These are phyloP conservation scores for Stylophora pistillata DNA, from an alignment of 64 coral and sea anemone species.

Conservation along the genomic window DNA sequence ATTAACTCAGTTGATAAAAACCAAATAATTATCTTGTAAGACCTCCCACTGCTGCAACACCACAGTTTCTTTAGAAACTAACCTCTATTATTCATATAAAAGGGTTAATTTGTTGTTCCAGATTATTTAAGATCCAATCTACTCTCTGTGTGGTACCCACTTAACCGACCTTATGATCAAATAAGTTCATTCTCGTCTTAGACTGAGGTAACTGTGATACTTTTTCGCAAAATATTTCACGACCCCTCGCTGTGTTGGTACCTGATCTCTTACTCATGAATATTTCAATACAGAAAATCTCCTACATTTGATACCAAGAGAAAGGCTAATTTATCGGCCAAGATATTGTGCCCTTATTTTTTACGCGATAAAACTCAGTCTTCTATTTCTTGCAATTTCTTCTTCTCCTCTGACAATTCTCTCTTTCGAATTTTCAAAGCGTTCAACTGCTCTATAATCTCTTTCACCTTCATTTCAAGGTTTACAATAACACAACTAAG, in stretches of 20 bases:
- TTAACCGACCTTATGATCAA: too few species aligned
- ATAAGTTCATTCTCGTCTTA: too few species aligned
- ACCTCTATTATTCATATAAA: too few species aligned
- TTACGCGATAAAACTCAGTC: not conserved
- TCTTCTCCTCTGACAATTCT: not conserved
- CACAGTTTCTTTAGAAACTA: too few species aligned
- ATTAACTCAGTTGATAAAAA: too few species aligned
- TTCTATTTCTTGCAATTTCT: not conserved
- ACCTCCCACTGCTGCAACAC: too few species aligned
- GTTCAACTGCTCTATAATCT: conserved; percentile 50
- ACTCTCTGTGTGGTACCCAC: too few species aligned
- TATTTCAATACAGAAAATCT: conserved; percentile 2
- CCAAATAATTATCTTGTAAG: too few species aligned
- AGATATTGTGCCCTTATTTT: not conserved
- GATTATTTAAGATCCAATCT: too few species aligned
- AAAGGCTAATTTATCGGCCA: not conserved
- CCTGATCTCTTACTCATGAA: conserved; percentile 20
- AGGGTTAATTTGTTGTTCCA: too few species aligned
- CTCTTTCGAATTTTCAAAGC: conserved; percentile 15
- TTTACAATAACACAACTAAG: conserved; percentile 75
- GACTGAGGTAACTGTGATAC: not conserved
- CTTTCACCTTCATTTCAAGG: conserved; percentile 60
- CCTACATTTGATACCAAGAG: not conserved
- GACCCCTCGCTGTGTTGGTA: not conserved
- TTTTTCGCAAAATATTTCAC: not conserved